phyloP scores from a whole-genome alignment of 1,140 invertebrate genomes.

The Hyposmocoma kahamanoa region DNA sequence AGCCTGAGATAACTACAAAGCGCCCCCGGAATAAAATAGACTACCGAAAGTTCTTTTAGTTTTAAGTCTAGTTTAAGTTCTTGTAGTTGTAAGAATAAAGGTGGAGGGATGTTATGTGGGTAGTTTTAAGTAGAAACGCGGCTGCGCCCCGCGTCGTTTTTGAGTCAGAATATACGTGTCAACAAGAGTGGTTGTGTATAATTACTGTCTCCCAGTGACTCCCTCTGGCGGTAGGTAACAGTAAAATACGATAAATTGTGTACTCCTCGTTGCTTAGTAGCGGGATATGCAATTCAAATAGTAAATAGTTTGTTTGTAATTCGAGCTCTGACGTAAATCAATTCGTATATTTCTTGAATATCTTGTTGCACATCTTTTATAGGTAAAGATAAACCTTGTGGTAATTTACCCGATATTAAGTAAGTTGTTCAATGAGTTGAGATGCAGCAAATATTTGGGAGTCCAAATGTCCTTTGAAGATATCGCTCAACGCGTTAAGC shows the following conservation, averaged over 20 bases:
- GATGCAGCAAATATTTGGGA: neutral
- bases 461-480: conserved; percentile 2
- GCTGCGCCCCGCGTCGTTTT: too few species aligned
- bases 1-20: too few species aligned
- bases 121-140: too few species aligned
- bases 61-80: too few species aligned
- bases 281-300: conserved; percentile 1
- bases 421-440: conserved; percentile 1
- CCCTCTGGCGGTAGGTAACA: too few species aligned
- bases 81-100: too few species aligned
- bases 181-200: too few species aligned
- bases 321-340: conserved; percentile 2
- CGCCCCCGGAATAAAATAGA: too few species aligned
- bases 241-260: neutral
- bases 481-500: neutral
- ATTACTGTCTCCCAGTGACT: too few species aligned
- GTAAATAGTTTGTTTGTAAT: neutral
- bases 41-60: too few species aligned
- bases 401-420: neutral
- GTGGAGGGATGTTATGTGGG: too few species aligned
- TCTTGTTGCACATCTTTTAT: neutral
- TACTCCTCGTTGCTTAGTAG: conserved; percentile 1
- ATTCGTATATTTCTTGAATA: neutral
- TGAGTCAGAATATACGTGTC: too few species aligned
- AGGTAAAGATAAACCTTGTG: neutral